Percentiles rank a stretch among this genome's conserved stretches.
Evolutionary conservation across 2,888 invertebrate genomes (phyloP).

Genomic region (Macrosiphum euphorbiae): DNA sequence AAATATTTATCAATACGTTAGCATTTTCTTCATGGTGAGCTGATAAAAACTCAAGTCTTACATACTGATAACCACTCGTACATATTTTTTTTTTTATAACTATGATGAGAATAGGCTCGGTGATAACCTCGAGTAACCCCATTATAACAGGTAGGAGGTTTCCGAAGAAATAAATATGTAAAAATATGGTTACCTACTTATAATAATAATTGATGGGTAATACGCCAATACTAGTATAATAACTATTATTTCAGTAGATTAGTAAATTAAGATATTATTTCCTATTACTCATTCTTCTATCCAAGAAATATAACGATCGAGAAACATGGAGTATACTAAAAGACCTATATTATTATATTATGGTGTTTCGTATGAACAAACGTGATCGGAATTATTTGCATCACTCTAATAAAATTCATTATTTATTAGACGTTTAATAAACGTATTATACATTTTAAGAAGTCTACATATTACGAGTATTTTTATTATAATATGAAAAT

Average conservation of each 20-base stretch:
- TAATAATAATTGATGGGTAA: slow-evolving; percentile 3
- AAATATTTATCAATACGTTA: slow-evolving; percentile 37
- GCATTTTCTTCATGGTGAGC: slow-evolving; percentile 36
- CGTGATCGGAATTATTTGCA: neutral
- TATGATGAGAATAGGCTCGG: slow-evolving; percentile 58
- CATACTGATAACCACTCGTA: slow-evolving; percentile 24
- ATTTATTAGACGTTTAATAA: neutral
- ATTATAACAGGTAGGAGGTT: slow-evolving; percentile 55
- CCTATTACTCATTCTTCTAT: neutral
- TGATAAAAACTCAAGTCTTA: slow-evolving; percentile 25
- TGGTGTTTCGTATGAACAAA: neutral
- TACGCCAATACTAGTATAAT: neutral
- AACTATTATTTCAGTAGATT: neutral
- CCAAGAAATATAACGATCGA: neutral
- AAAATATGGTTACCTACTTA: slow-evolving; percentile 32
- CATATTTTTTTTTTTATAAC: slow-evolving; percentile 38
- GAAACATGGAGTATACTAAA: neutral
- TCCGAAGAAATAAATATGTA: slow-evolving; percentile 45
- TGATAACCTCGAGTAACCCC: slow-evolving; percentile 62
- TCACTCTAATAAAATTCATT: neutral
- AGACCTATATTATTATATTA: neutral
- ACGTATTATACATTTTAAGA: neutral
- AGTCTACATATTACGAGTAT: neutral
- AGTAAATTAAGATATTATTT: neutral
- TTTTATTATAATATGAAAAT: neutral